Evolutionary conservation across 2,888 invertebrate genomes (phyloP).

Genomic region (Syrphus vitripennis): DNA sequence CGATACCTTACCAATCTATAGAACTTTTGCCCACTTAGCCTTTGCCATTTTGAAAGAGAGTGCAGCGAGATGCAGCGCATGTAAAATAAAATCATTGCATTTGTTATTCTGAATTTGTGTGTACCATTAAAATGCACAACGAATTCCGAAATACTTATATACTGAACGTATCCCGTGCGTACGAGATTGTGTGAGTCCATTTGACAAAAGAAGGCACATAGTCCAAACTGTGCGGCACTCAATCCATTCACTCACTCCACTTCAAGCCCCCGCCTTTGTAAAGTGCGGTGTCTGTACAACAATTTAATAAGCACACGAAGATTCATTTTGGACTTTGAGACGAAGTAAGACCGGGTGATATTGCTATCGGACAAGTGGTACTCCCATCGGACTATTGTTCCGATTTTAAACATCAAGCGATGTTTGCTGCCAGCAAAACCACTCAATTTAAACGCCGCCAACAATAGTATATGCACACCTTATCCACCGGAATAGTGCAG

Average conservation of each 20-base stretch:
- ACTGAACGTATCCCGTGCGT: background rate
- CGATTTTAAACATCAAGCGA: conserved; percentile 20
- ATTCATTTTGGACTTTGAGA: background rate
- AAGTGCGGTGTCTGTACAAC: conserved; percentile 29
- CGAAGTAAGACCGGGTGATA: background rate
- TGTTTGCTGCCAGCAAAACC: conserved; percentile 26
- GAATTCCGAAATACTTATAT: conserved; percentile 45
- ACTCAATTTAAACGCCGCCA: conserved; percentile 54
- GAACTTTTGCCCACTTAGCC: conserved; percentile 25
- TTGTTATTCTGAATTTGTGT: conserved; percentile 49
- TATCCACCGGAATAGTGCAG: background rate
- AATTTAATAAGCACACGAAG: conserved; percentile 48
- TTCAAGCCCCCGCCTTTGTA: background rate
- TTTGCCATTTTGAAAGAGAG: background rate
- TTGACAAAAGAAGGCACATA: conserved; percentile 23
- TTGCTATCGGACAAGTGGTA: background rate
- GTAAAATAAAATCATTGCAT: conserved; percentile 16
- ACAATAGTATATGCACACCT: conserved; percentile 30
- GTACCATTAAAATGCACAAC: conserved; percentile 55
- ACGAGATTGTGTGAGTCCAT: background rate
- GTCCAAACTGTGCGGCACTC: background rate
- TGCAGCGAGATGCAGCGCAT: background rate
- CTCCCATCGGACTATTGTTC: conserved; percentile 29
- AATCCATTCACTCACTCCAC: too few species aligned
- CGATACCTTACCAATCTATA: background rate